Base-by-base conservation (phyloP, 1,140 invertebrate species). In the Limonius californicus region DNA sequence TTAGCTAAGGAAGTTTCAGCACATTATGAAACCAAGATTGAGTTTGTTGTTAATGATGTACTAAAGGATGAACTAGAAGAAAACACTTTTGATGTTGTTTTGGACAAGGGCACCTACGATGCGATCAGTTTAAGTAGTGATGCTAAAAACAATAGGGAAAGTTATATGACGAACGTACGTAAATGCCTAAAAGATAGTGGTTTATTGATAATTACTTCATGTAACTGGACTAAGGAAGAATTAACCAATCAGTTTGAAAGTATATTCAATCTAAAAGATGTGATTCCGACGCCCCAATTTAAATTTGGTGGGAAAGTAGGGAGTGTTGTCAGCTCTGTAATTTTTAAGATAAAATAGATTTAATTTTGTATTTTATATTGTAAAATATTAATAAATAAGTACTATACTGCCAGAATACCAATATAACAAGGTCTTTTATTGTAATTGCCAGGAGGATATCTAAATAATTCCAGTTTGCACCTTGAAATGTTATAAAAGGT, bases 101-200 rank as follows among this genome's bases (percentile, higher is more conserved):
- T 95, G 54, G 94, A 97, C 75, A 97, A 97, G 79, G 94, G 95
- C 0, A 97, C 95, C 0, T 97, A 94, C 75, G 94, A 97, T 81
- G 93, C 95, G 0, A 87, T 97, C 42, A 89, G 91, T 72, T 77
- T 97, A 3, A 85, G 84, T 72, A 83, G 88, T 0, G 80, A 89
- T 72, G 76, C 87, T 0, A 79, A 81, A 50, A 72, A 78, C 23
- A 86, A 87, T 63, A 78, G 90, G 57, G 43, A 76, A 30, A 83
- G 78, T 16, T 97, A 97, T 70, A 82, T 89, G 0, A 66, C 83
- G 12, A 89, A 87, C 70, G 79, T 94, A 0, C 57, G 73, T 1
- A 75, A 80, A 7, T 78, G 91, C 57, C 72, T 93, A 18, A 68
- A 72, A n/a, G 69, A 80, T 0, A 70, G 82, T 58, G 83, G 83